Evolutionary conservation across 2,113 vertebrate species (phyloP), one percentile per base, ranked within the genome.

Genomic region (Charina bottae): DNA sequence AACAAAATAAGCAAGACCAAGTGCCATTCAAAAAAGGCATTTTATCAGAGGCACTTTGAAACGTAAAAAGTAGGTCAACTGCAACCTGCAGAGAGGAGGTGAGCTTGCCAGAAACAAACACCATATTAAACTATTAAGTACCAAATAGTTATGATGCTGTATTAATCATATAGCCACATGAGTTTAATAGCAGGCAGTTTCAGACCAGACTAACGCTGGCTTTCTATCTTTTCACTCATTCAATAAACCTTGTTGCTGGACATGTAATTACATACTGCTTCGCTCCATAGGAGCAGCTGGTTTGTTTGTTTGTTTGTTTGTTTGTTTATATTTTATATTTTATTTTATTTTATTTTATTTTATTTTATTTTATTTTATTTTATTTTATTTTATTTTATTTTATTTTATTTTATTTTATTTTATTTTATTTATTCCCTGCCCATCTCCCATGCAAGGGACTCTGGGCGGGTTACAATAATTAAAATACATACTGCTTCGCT

Each of bases 261-360:
- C 21, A 58, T 55, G 15, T 19, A 42, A 59, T 49, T 49, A 83
- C 37, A 88, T 11, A 54, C 23, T 37, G 28, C 85, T 91, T 37
- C 11, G n/a, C 53, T 91, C 78, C 83, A 54, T 84, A 55, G 53
- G 90, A 87, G 53, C 53, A 78, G 62, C 85, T n/a, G n/a, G n/a
- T n/a, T n/a, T n/a, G n/a, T n/a, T n/a, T n/a, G n/a, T n/a, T n/a
- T n/a, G n/a, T n/a, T n/a, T n/a, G n/a, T n/a, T n/a, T n/a, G n/a
- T n/a, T n/a, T n/a, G n/a, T n/a, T n/a, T n/a, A n/a, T n/a, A n/a
- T n/a, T n/a, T n/a, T n/a, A n/a, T n/a, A n/a, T n/a, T n/a, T n/a
- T n/a, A n/a, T n/a, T n/a, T n/a, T n/a, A n/a, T n/a, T n/a, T n/a
- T n/a, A n/a, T n/a, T n/a, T n/a, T n/a, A n/a, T n/a, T n/a, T n/a